Percentiles rank a stretch among this genome's conserved stretches.
Evolutionary conservation across 37 sponge, comb jelly and placozoan species (phyloP).

Genomic region (Hormiphora californensis): DNA sequence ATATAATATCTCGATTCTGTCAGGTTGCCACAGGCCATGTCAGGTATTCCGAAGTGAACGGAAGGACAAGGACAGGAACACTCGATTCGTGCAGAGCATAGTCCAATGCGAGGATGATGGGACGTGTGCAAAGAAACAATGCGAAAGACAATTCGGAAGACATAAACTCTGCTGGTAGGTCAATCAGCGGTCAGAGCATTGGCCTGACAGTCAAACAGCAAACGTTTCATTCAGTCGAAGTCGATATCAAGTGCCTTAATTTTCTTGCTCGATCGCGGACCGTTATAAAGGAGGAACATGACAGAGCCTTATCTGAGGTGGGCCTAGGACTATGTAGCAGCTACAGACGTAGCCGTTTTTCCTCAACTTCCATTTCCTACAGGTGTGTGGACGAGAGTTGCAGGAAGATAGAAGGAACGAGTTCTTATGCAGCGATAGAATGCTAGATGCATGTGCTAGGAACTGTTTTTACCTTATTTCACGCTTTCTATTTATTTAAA

Average conservation of each 20-base stretch:
- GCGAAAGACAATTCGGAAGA: neutral
- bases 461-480: no score
- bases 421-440: constrained; percentile 17
- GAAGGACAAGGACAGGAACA: neutral
- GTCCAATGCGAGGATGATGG: constrained; percentile 19
- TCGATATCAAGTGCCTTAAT: no score
- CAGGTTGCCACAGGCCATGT: constrained; percentile 38
- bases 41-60: neutral
- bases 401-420: neutral
- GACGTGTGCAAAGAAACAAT: constrained; percentile 21
- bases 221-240: no score
- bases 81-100: neutral
- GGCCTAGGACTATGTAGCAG: no score
- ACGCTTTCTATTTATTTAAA: no score
- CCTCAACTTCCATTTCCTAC: neutral
- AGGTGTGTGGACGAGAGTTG: constrained; percentile 10
- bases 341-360: no score
- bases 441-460: no score
- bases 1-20: neutral
- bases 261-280: no score
- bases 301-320: no score
- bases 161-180: constrained; percentile 37
- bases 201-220: no score
- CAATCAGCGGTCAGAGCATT: neutral
- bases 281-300: no score